These are phyloP conservation scores for Dascyllus trimaculatus DNA, from an alignment of 2,113 vertebrate species.

Conservation along the genomic window DNA sequence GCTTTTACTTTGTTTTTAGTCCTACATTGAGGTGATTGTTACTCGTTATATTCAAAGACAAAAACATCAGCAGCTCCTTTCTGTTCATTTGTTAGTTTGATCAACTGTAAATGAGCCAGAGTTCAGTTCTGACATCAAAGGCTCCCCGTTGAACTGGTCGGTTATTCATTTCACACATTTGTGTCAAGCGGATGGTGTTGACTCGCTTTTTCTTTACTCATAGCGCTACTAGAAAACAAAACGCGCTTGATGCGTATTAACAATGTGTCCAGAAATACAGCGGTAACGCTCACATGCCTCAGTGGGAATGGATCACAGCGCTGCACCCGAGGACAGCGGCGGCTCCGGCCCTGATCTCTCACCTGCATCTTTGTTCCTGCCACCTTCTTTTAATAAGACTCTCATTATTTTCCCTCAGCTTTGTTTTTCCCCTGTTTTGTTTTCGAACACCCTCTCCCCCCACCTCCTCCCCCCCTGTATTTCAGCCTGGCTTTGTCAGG, in stretches of 20 bases:
- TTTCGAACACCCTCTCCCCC: conserved; percentile 43
- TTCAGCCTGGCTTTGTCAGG: conserved; percentile 94
- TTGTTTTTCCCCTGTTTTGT: conserved; percentile 89
- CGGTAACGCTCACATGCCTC: conserved; percentile 20
- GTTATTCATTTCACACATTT: conserved; percentile 22
- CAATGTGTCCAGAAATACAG: conserved; percentile 16
- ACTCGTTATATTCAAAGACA: neutral
- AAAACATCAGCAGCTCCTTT: neutral
- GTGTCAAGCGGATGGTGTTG: conserved; percentile 29
- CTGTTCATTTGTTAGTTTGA: conserved; percentile 2
- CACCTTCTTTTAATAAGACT: conserved; percentile 83
- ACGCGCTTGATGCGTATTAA: conserved; percentile 27
- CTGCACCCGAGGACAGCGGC: conserved; percentile 85
- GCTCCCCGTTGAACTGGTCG: conserved; percentile 11
- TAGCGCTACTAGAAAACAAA: conserved; percentile 38
- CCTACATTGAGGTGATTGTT: neutral
- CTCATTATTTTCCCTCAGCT: conserved; percentile 94
- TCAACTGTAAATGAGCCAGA: neutral
- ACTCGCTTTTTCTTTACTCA: conserved; percentile 23
- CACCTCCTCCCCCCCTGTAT: conserved; percentile 73
- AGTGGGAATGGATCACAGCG: conserved; percentile 71
- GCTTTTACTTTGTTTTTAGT: conserved; percentile 1
- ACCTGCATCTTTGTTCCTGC: conserved; percentile 91
- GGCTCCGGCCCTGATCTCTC: conserved; percentile 93
- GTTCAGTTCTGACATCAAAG: conserved; percentile 18